phyloP scores from a whole-genome alignment of 1,140 invertebrate species.

The Nephotettix cincticeps region DNA sequence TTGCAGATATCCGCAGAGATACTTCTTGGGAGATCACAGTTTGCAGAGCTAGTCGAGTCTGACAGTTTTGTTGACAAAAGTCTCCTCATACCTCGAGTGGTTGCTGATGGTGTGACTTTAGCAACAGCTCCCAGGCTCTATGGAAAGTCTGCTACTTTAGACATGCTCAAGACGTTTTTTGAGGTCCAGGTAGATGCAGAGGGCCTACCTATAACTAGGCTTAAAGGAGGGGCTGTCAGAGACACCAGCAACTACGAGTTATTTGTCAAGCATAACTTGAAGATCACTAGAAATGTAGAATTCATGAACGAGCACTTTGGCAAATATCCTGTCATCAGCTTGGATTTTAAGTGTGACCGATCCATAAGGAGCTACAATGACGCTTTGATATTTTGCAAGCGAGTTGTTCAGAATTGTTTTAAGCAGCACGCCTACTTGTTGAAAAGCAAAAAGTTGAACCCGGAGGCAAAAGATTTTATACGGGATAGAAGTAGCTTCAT shows the following conservation, averaged over 20 bases:
- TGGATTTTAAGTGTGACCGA: background rate
- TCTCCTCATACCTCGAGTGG: background rate
- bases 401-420: background rate
- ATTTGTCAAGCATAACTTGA: background rate
- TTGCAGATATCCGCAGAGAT: no score
- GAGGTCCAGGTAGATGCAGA: slow-evolving; percentile 22
- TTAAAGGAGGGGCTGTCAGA: background rate
- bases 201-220: background rate
- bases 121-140: slow-evolving; percentile 4
- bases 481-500: no score
- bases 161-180: slow-evolving; percentile 13
- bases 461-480: no score
- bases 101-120: background rate
- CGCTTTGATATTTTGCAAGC: background rate
- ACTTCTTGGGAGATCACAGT: background rate
- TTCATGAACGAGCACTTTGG: background rate
- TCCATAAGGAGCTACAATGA: background rate
- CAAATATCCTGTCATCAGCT: background rate
- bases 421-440: background rate
- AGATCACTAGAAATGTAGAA: background rate
- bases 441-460: background rate
- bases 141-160: background rate
- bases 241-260: background rate
- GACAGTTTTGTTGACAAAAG: background rate
- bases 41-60: background rate